Evolutionary conservation across 2,113 vertebrate genomes (phyloP).

Genomic region (Galbula dea): DNA sequence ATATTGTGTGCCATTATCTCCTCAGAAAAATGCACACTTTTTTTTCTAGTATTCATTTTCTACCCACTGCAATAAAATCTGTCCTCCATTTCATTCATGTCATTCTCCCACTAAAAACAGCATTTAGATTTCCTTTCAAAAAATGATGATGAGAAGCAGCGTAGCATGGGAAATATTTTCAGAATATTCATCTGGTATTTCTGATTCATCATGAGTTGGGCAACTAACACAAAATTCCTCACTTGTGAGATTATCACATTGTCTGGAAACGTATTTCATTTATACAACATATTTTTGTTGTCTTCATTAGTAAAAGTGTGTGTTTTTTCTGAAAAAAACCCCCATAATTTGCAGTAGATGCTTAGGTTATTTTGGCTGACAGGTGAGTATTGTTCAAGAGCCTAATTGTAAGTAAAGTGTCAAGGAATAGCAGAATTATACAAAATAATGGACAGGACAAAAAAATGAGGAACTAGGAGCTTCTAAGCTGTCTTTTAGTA

Average conservation of each 20-base stretch:
- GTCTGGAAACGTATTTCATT: not conserved
- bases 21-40: not conserved
- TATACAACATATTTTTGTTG: not conserved
- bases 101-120: not conserved
- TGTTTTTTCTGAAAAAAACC: fast-evolving
- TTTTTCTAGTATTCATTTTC: not conserved
- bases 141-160: not conserved
- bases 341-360: not conserved
- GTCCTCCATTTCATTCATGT: not conserved
- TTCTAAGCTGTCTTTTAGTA: not conserved
- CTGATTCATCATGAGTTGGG: not conserved
- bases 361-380: not conserved
- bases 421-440: not conserved
- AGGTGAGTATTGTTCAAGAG: not conserved
- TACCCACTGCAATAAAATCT: not conserved
- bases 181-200: not conserved
- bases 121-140: not conserved
- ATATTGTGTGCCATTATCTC: not conserved
- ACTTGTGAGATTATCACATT: not conserved
- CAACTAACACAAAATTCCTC: not conserved
- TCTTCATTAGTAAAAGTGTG: not conserved
- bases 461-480: not conserved
- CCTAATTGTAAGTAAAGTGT: not conserved
- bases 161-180: not conserved
- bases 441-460: not conserved